A percentile compares a stretch with the other conserved stretches of the same genome.
Conservation (phyloP, 1,140 invertebrate species). For the Drosophila insularis region DNA sequence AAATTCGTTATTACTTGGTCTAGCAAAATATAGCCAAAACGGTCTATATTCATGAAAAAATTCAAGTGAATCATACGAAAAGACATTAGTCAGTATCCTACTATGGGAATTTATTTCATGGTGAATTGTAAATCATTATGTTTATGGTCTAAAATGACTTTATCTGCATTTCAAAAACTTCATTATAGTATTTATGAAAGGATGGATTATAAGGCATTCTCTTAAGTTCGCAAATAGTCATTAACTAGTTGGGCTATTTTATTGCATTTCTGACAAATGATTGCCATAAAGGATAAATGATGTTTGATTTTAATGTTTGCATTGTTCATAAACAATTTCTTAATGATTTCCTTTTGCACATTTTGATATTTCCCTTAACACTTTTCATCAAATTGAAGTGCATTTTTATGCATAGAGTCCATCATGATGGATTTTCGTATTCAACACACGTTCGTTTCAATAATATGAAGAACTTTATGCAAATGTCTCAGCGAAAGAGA, state of each 20-base stretch:
- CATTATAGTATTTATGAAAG: neutral
- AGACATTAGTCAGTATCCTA: too few relatives aligned
- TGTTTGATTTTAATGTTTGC: neutral
- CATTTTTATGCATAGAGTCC: constrained; percentile 26
- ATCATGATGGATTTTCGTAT: constrained; percentile 20
- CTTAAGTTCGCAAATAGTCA: neutral
- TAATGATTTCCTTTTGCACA: constrained; percentile 13
- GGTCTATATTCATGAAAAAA: too few relatives aligned
- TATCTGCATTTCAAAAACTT: neutral
- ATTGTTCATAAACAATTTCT: constrained; percentile 3
- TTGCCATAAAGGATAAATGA: constrained; percentile 1
- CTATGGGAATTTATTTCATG: too few relatives aligned
- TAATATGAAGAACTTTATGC: constrained; percentile 10
- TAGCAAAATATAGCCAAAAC: too few relatives aligned
- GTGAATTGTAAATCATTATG: too few relatives aligned
- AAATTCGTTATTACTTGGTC: too few relatives aligned
- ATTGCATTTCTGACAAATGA: constrained; percentile 6
- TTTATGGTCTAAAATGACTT: too few relatives aligned
- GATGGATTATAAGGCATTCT: neutral
- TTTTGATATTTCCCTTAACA: constrained; percentile 17
- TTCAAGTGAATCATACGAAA: too few relatives aligned
- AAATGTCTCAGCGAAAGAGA: neutral
- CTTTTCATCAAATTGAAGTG: constrained; percentile 41
- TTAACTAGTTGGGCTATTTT: neutral
- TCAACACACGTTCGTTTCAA: constrained; percentile 30